These are phyloP conservation scores for Melikaiella ostensackeni DNA, from an alignment of 2,888 invertebrate genomes.

Conservation along the genomic window DNA sequence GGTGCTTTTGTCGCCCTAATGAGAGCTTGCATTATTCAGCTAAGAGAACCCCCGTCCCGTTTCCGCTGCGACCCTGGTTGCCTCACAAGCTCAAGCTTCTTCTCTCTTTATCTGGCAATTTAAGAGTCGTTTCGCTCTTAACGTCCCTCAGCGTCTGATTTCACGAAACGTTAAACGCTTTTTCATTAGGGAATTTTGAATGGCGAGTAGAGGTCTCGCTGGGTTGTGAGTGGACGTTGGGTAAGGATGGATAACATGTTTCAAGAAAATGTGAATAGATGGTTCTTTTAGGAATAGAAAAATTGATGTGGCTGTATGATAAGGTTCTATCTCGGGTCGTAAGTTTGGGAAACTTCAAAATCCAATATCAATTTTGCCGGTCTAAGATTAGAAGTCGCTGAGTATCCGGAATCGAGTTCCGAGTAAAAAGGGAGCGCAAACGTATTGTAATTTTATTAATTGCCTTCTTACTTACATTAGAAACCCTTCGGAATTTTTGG, in stretches of 20 bases:
- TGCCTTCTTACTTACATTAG: too few species aligned
- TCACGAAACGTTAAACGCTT: slow-evolving; percentile 53
- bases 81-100: slow-evolving; percentile 41
- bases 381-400: too few species aligned
- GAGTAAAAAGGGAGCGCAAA: too few species aligned
- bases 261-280: background rate
- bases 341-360: too few species aligned
- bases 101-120: slow-evolving; percentile 47
- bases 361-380: too few species aligned
- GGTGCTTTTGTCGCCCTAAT: slow-evolving; percentile 78
- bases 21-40: slow-evolving; percentile 77
- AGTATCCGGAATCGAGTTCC: too few species aligned
- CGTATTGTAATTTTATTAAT: too few species aligned
- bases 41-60: slow-evolving; percentile 60
- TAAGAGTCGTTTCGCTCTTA: slow-evolving; percentile 52
- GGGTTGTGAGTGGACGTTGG: background rate
- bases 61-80: slow-evolving; percentile 40
- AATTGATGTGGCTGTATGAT: too few species aligned
- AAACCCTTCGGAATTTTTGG: too few species aligned
- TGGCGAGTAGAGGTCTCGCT: background rate
- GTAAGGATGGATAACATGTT: background rate
- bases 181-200: slow-evolving; percentile 40
- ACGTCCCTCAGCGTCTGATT: slow-evolving; percentile 53
- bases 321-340: too few species aligned
- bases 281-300: too few species aligned